Conservation (phyloP, 30 jellyfish, hydroid and myxozoan species). For the Turritopsis dohrnii region DNA sequence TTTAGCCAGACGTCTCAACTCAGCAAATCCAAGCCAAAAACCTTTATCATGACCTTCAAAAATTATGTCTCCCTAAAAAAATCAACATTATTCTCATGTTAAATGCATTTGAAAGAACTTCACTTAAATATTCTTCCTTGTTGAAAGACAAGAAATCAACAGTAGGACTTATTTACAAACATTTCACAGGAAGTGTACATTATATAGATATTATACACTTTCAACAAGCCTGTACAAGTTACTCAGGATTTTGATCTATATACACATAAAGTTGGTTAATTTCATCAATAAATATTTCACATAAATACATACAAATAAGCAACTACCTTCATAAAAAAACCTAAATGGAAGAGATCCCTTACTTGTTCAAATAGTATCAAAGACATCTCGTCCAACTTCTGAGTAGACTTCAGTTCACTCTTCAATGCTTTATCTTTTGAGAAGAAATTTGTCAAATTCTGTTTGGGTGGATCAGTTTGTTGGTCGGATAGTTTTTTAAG, state of each 20-base stretch:
- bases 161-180: too few species aligned
- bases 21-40: slow-evolving; percentile 81
- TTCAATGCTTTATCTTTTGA: neutral
- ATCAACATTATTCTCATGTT: too few species aligned
- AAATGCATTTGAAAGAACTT: too few species aligned
- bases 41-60: slow-evolving; percentile 90
- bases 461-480: neutral
- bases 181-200: too few species aligned
- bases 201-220: too few species aligned
- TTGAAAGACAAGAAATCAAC: too few species aligned
- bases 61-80: slow-evolving; percentile 72
- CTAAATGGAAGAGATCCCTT: neutral
- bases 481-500: too few species aligned
- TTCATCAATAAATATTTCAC: too few species aligned
- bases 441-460: neutral
- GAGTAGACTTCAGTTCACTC: neutral
- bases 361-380: slow-evolving; percentile 79
- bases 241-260: too few species aligned
- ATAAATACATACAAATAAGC: neutral
- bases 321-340: neutral
- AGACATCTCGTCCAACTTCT: slow-evolving; percentile 43
- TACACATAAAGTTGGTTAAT: too few species aligned
- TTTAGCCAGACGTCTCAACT: slow-evolving; percentile 62
- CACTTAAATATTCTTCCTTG: too few species aligned
- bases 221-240: too few species aligned